Percentiles rank a stretch among this genome's conserved stretches.
Conservation (phyloP, 2,113 vertebrate genomes). For the Seriola rivoliana region DNA sequence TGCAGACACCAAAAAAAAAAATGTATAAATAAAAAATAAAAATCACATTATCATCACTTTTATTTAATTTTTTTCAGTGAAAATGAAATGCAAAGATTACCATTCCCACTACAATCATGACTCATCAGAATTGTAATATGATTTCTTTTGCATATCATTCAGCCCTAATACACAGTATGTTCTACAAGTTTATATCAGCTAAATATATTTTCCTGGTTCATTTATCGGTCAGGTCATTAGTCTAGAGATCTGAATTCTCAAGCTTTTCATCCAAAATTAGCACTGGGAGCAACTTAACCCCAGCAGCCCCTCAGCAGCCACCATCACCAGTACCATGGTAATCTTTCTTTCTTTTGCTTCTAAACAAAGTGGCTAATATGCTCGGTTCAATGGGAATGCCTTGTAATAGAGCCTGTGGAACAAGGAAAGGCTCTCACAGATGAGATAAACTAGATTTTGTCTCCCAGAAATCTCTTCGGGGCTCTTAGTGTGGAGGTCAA, state of each 20-base stretch:
- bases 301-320: neutral
- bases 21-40: no score
- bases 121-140: no score
- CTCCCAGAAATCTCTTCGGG: constrained; percentile 52
- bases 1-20: no score
- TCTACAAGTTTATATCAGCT: neutral
- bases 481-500: constrained; percentile 38
- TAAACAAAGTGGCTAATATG: constrained; percentile 57
- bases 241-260: constrained; percentile 57
- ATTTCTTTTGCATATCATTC: no score
- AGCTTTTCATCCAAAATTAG: constrained; percentile 60
- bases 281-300: constrained; percentile 38
- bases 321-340: constrained; percentile 19
- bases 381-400: constrained; percentile 42
- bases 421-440: constrained; percentile 43
- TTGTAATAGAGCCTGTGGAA: constrained; percentile 47
- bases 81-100: no score
- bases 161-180: neutral
- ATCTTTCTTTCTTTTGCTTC: constrained; percentile 60
- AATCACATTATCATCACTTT: no score
- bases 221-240: neutral
- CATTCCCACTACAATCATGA: no score
- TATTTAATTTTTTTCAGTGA: no score
- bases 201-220: neutral
- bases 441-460: constrained; percentile 58